Evolutionary conservation across 2,113 vertebrate genomes (phyloP), one percentile per base, ranked within the genome.

Genomic region (Myanophis thanlyinensis): DNA sequence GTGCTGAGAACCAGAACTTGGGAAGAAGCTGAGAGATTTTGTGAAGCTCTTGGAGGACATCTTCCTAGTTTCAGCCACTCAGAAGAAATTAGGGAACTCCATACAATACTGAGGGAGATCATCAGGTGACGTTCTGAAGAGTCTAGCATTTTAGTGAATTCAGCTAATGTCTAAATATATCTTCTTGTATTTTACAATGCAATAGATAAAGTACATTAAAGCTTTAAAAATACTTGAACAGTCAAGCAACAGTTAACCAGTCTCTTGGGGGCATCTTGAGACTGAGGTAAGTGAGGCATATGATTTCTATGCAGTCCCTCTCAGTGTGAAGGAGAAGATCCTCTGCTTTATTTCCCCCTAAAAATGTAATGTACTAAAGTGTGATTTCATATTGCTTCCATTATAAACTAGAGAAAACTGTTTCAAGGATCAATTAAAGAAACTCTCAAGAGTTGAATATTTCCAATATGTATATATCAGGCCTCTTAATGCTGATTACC

Each of bases 1-100:
- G 93, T 99, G 95, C 97, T 97, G 94, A 98, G 98, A 92, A 99
- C 98, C 90, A 98, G 99, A 89, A 98, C 98, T 2, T 99, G 99
- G 99, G 98, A 98, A 93, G 99, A 99, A 96, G 98, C 99, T 1
- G 98, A 99, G 95, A 97, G 98, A 91, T 99, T 99, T 96, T 99
- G 99, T 93, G 97, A 98, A 95, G 98, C 98, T 0, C 97, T 99
- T 0, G 99, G 99, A 92, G 98, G 98, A 91, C 98, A 98, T 94
- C 98, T 99, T 91, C 97, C 98, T 90, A 99, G 99, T 96, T 98
- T 99, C 93, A 97, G 97, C 54, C 96, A 97, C 35, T 2, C 35
- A 0, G 93, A 95, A 22, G 99, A 99, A 97, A 97, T 99, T 97
- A 96, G 92, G 85, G 95, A 95, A 0, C 97, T 99, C 90, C 97